These are phyloP conservation scores for Sceloporus undulatus DNA, from an alignment of 2,113 vertebrate species.

Conservation along the genomic window DNA sequence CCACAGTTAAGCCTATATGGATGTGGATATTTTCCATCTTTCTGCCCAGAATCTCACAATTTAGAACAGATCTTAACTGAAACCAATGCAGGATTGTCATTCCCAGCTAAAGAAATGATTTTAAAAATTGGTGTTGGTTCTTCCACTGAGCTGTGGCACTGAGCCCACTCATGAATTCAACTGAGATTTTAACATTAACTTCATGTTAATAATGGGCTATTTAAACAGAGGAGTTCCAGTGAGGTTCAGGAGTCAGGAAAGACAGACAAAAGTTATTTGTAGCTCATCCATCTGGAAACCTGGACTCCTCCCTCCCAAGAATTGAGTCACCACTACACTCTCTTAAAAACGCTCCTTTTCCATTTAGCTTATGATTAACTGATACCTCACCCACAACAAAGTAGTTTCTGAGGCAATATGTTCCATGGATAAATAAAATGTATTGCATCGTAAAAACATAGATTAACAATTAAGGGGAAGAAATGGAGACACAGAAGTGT, in stretches of 20 bases:
- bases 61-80: neutral
- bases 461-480: neutral
- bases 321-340: slow-evolving; percentile 75
- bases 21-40: slow-evolving; percentile 14
- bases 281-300: slow-evolving; percentile 74
- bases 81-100: neutral
- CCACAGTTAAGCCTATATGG: neutral
- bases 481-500: neutral
- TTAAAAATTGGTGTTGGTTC: slow-evolving; percentile 26
- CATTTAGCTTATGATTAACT: slow-evolving; percentile 74
- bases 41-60: too few relatives aligned
- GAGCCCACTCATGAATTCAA: slow-evolving; percentile 59
- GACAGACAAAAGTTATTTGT: slow-evolving; percentile 75
- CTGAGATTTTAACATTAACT: slow-evolving; percentile 61
- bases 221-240: slow-evolving; percentile 69
- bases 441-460: slow-evolving; percentile 36
- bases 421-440: slow-evolving; percentile 25
- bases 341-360: slow-evolving; percentile 71
- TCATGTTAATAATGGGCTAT: slow-evolving; percentile 66
- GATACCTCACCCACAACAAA: slow-evolving; percentile 61
- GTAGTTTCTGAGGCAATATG: slow-evolving; percentile 46
- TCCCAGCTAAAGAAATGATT: slow-evolving; percentile 49
- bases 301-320: slow-evolving; percentile 66
- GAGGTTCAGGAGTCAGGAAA: slow-evolving; percentile 64
- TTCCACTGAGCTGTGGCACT: slow-evolving; percentile 59